phyloP scores from a whole-genome alignment of 2,113 vertebrate genomes.

The Oncorhynchus keta region DNA sequence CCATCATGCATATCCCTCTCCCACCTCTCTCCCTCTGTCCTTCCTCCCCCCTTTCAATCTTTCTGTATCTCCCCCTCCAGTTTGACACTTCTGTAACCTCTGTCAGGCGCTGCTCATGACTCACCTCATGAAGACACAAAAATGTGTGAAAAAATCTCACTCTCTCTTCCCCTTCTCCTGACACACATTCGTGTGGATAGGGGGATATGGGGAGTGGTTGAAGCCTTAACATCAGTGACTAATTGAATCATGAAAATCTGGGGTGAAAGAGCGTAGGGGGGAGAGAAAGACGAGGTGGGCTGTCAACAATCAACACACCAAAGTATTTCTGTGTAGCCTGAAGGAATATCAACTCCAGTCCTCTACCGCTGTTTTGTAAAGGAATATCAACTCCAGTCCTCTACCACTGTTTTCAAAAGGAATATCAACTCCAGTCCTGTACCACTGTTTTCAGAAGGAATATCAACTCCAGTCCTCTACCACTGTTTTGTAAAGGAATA shows the following conservation, averaged over 20 bases:
- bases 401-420: no score
- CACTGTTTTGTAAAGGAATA: no score
- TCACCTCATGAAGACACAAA: constrained; percentile 20
- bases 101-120: background rate
- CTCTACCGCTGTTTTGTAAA: no score
- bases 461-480: no score
- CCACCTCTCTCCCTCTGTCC: background rate
- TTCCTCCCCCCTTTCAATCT: background rate
- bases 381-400: no score
- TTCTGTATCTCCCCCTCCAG: background rate
- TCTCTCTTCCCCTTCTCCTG: background rate
- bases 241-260: constrained; percentile 24
- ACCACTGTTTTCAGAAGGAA: no score
- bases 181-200: background rate
- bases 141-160: background rate
- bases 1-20: background rate
- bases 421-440: no score
- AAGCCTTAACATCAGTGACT: constrained; percentile 5
- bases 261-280: constrained; percentile 1
- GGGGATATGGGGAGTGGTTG: background rate
- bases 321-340: constrained; percentile 27
- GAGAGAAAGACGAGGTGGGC: constrained; percentile 3
- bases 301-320: constrained; percentile 25
- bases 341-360: background rate
- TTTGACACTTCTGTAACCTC: no score